Evolutionary conservation across 2,797 vertebrate species (phyloP).

Genomic region (Acrocephalus scirpaceus): DNA sequence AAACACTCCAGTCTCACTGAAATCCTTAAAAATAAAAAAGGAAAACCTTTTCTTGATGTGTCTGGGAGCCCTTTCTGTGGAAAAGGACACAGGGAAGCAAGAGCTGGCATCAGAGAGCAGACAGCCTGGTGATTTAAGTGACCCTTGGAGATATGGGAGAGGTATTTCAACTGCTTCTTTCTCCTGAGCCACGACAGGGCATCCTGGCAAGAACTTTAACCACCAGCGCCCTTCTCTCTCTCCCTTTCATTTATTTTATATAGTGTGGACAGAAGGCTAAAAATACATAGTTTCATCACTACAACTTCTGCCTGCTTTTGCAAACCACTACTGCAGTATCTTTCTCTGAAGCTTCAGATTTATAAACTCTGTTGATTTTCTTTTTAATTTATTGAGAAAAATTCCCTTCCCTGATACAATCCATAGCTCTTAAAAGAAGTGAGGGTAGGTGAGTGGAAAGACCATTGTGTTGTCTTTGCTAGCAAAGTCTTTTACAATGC

Average conservation of each 20-base stretch:
- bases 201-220: not conserved
- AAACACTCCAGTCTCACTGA: not conserved
- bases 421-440: not conserved
- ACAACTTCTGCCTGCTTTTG: not conserved
- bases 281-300: accelerated
- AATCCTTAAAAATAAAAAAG: not conserved
- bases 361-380: not conserved
- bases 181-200: not conserved
- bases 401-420: not conserved
- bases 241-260: not conserved
- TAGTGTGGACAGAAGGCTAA: not conserved
- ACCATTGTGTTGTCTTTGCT: not conserved
- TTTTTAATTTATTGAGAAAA: not conserved
- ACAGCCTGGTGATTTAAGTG: not conserved
- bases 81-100: not conserved
- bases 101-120: not conserved
- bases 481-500: not conserved
- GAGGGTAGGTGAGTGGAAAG: not conserved
- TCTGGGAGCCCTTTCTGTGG: not conserved
- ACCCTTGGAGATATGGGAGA: not conserved
- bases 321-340: not conserved
- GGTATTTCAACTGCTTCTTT: not conserved
- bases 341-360: not conserved
- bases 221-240: not conserved
- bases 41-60: not conserved